These are phyloP conservation scores for Clostera curtula DNA, from an alignment of 2,888 invertebrate species.

Conservation along the genomic window DNA sequence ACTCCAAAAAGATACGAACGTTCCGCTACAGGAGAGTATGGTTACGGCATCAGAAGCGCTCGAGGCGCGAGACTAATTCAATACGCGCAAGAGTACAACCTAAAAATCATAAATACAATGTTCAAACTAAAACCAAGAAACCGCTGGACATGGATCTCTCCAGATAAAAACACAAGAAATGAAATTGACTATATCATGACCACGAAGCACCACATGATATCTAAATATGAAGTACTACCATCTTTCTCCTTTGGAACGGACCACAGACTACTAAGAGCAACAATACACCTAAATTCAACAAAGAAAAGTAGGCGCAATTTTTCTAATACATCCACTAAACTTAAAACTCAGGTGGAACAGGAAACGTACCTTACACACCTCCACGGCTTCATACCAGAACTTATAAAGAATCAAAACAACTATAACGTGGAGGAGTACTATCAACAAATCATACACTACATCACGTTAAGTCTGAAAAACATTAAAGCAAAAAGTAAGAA, in stretches of 20 bases:
- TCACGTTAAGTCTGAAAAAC: not conserved
- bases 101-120: constrained; percentile 4
- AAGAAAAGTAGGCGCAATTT: not conserved
- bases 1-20: not conserved
- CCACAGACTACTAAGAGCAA: constrained; percentile 2
- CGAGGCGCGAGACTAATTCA: constrained; percentile 2
- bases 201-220: constrained; percentile 1
- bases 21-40: constrained; percentile 1
- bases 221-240: constrained; percentile 2
- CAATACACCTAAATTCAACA: not conserved
- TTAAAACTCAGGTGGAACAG: constrained; percentile 1
- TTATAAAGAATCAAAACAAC: not conserved
- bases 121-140: constrained; percentile 1
- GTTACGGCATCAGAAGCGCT: constrained; percentile 1
- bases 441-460: constrained; percentile 2
- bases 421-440: not conserved
- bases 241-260: constrained; percentile 4
- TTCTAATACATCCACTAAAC: not conserved
- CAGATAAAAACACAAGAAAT: constrained; percentile 3
- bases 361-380: constrained; percentile 1
- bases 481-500: too few species aligned
- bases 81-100: constrained; percentile 3
- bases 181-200: constrained; percentile 5
- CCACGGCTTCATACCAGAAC: constrained; percentile 2
- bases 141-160: constrained; percentile 1